Evolutionary conservation across 2,797 vertebrate species (phyloP).

Genomic region (Melanotaenia boesemani): DNA sequence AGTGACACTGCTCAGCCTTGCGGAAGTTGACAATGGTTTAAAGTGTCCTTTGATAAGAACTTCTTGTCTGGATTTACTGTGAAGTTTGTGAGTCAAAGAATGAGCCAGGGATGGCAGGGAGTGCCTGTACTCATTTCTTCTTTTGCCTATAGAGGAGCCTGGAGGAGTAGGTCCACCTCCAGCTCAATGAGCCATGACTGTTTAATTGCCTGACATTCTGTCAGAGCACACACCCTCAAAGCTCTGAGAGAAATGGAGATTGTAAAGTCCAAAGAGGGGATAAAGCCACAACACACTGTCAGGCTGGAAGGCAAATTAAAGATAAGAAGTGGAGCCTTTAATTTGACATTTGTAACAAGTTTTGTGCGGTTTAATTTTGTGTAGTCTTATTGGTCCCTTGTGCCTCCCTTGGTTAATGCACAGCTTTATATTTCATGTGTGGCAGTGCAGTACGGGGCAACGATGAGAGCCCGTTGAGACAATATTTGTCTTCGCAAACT

Average conservation of each 20-base stretch:
- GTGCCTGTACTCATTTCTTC: slow-evolving; percentile 58
- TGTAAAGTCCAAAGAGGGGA: slow-evolving; percentile 77
- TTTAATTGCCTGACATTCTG: slow-evolving; percentile 85
- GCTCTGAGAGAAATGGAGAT: slow-evolving; percentile 75
- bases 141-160: slow-evolving; percentile 66
- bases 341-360: slow-evolving; percentile 76
- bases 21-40: slow-evolving; percentile 65
- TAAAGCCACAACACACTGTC: slow-evolving; percentile 72
- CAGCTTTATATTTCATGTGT: slow-evolving; percentile 13
- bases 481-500: slow-evolving; percentile 30
- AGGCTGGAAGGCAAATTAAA: slow-evolving; percentile 65
- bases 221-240: slow-evolving; percentile 74
- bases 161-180: slow-evolving; percentile 74
- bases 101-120: slow-evolving; percentile 42
- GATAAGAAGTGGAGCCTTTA: slow-evolving; percentile 73
- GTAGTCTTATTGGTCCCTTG: slow-evolving; percentile 52
- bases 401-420: slow-evolving; percentile 42
- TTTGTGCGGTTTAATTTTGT: slow-evolving; percentile 58
- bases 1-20: slow-evolving; percentile 65
- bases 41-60: slow-evolving; percentile 75
- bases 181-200: slow-evolving; percentile 81
- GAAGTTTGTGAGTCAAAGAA: slow-evolving; percentile 61
- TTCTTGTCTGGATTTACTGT: slow-evolving; percentile 59
- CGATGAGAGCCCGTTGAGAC: slow-evolving; percentile 36
- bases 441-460: slow-evolving; percentile 1